Conservation (phyloP, 2,797 vertebrate genomes). For the Brachyrhaphis roseni region DNA sequence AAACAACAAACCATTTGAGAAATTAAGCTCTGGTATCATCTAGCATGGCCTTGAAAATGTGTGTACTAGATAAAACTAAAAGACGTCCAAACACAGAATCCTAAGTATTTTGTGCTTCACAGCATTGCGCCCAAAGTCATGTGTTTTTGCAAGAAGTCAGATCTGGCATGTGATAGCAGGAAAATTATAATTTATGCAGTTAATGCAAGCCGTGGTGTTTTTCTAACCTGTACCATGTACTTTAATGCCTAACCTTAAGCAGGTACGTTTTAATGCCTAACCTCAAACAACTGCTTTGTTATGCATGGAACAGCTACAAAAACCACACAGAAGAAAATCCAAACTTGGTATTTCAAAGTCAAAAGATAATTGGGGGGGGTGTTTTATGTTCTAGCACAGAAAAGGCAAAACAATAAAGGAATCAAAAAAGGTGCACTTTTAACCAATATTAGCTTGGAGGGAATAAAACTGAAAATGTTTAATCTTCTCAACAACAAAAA, state of each 20-base stretch:
- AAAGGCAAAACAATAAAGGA: not conserved
- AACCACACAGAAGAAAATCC: not conserved
- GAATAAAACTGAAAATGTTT: not conserved
- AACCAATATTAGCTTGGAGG: not conserved
- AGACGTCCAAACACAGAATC: not conserved
- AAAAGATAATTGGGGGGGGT: not conserved
- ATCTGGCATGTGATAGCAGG: not conserved
- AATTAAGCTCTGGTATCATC: not conserved
- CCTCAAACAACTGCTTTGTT: not conserved
- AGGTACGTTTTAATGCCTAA: not conserved
- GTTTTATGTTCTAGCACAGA: not conserved
- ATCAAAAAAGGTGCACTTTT: not conserved
- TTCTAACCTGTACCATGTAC: constrained; percentile 5
- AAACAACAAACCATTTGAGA: not conserved
- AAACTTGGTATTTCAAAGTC: not conserved
- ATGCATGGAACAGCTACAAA: not conserved
- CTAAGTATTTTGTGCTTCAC: not conserved
- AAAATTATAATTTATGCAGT: constrained; percentile 29
- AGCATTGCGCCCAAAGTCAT: not conserved
- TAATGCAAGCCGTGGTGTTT: constrained; percentile 20
- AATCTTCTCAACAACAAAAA: not conserved
- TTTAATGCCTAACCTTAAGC: constrained; percentile 5
- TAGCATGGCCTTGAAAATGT: not conserved
- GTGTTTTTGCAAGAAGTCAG: not conserved
- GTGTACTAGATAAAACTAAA: not conserved